Evolutionary conservation across 2,888 invertebrate species (phyloP), one percentile per base, ranked within the genome.

Genomic region (Calliopum simillimum): DNA sequence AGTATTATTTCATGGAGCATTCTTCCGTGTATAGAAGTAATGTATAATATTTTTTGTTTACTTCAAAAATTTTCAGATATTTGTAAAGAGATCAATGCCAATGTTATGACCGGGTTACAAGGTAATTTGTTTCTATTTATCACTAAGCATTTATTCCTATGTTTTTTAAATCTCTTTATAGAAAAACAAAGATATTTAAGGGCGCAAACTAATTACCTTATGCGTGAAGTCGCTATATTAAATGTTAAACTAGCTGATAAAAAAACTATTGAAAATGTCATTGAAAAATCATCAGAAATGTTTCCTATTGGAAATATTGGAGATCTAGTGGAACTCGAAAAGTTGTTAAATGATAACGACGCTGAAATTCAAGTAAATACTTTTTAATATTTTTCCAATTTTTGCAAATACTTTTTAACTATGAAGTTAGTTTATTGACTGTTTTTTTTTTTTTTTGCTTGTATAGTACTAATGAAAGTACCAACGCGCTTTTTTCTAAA

Each of bases 221-320:
- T 58, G 66, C 56, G 47, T 8, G 66, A 66, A 66, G 47, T 66
- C 23, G 66, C 66, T 58, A 66, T 47, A 33, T 46, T 66, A 16
- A 66, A 66, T 58, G 66, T 66, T 13, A 46, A 56, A 16, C 4
- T 66, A 25, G 44, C 56, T 47, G 46, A 58, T n/a, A 58, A 16
- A 25, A 33, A 16, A 13, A 47, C 56, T 2, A 25, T 56, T 46
- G 51, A 51, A 16, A 66, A 14, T 33, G 58, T 16, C 8, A 33
- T 66, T 13, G 33, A 66, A 19, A 56, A 58, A 23, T 56, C 46
- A 4, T 21, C 56, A 16, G 33, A 44, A 14, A 23, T 66, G 58
- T 66, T 66, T 58, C 66, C 66, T 25, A 66, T 66, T 25, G 66
- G 58, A 46, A 66, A 66, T 21, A 58, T 66, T 4, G 47, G 44